Evolutionary conservation across 1,140 invertebrate genomes (phyloP), one percentile per base, ranked within the genome.

Genomic region (Odontomachus brunneus): DNA sequence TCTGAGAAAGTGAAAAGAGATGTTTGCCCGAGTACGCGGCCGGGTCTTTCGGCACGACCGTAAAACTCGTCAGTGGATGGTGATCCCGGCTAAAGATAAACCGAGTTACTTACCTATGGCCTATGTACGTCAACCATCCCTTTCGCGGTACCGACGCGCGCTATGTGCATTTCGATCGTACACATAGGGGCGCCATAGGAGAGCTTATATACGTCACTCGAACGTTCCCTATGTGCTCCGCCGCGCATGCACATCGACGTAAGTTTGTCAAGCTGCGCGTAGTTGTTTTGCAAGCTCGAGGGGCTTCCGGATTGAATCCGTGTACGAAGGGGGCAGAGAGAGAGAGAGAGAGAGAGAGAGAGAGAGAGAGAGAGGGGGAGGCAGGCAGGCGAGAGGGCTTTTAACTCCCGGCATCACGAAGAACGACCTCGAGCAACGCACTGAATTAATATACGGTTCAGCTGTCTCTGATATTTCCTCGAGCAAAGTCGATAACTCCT

Each of bases 251-350:
- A 75, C 59, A 55, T 82, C 59, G 71, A 63, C 60, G 72, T 76
- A 78, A 83, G 82, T 78, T 83, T 38, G 73, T 59, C 74, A 66
- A 78, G 74, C 62, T 83, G 60, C 63, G 55, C 53, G 26, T 83
- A 63, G 74, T 76, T 83, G 63, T 83, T 83, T 83, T 78, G 74
- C 55, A 76, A 83, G 74, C 82, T 83, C 74, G 51, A 69, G 74
- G 82, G 82, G 62, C 44, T 78, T 78, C 63, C 22, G 82, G 74
- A 83, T 83, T 83, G 82, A 78, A 83, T 83, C 53, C 38, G 44
- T 78, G 49, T 66, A 83, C 63, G 62, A n/a, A 19, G 17, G 7
- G 38, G 2, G 4, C 4, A 9, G 60, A 55, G 38, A 33, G 24
- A 19, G 24, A 53, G 51, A 15, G 4, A 33, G 51, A 4, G n/a